Percentiles rank a stretch among this genome's conserved stretches.
phyloP scores from a whole-genome alignment of 2,888 invertebrate species.

The Chironomus riparius region DNA sequence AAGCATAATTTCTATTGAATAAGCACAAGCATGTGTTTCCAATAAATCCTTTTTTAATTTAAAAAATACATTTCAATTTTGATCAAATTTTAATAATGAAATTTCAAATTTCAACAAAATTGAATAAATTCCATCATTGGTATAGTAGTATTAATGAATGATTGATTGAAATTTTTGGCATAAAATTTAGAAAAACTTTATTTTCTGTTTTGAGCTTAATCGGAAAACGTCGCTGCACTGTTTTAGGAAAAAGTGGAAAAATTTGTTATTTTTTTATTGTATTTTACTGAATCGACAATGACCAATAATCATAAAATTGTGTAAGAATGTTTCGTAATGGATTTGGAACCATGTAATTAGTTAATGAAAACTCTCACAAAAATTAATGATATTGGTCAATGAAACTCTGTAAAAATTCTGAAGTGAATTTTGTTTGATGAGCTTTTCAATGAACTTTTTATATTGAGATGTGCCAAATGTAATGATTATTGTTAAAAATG shows the following conservation, averaged over 20 bases:
- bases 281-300: slow-evolving; percentile 17
- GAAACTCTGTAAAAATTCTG: slow-evolving; percentile 14
- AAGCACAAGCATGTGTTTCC: too few relatives aligned
- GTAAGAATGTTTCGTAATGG: background rate
- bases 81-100: background rate
- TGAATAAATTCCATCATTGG: too few relatives aligned
- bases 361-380: background rate
- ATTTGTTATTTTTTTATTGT: background rate
- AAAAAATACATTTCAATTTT: background rate
- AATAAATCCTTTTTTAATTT: too few relatives aligned
- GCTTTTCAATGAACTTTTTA: background rate
- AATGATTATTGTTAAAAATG: slow-evolving; percentile 9
- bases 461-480: background rate
- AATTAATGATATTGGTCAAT: slow-evolving; percentile 21
- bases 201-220: background rate
- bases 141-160: too few relatives aligned
- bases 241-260: slow-evolving; percentile 25
- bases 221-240: slow-evolving; percentile 20
- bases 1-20: too few relatives aligned
- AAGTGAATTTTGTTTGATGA: too few relatives aligned
- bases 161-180: background rate
- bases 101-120: background rate
- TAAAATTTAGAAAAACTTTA: background rate
- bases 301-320: slow-evolving; percentile 17
- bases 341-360: background rate